A percentile compares a stretch with the other conserved stretches of the same genome.
Conservation (phyloP, 1,140 invertebrate species). For the Bombus haemorrhoidalis region DNA sequence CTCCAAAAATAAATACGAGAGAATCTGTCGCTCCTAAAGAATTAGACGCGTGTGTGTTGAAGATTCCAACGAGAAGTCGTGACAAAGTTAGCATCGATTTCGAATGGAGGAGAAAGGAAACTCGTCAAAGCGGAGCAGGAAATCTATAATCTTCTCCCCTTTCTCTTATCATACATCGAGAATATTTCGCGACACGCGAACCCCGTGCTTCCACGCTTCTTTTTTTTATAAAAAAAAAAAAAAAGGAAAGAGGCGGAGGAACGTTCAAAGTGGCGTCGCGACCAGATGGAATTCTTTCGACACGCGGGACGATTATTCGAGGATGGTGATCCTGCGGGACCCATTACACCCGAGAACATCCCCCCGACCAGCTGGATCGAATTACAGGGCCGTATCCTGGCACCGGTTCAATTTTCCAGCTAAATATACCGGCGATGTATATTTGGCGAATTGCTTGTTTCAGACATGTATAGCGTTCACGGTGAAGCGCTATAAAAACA, state of each 20-base stretch:
- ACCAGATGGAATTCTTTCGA: slow-evolving; percentile 46
- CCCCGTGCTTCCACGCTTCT: neutral
- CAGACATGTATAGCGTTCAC: slow-evolving; percentile 21
- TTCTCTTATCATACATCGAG: slow-evolving; percentile 23
- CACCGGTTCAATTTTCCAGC: slow-evolving; percentile 64
- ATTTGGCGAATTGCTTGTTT: slow-evolving; percentile 62
- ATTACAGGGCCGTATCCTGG: slow-evolving; percentile 67
- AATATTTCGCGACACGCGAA: slow-evolving; percentile 38
- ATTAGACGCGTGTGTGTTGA: no score
- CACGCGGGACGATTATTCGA: slow-evolving; percentile 51
- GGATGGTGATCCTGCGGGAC: slow-evolving; percentile 50
- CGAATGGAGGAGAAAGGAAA: slow-evolving; percentile 2
- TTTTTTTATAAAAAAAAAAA: no score
- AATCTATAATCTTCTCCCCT: slow-evolving; percentile 46
- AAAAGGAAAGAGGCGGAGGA: neutral
- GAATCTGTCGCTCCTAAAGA: neutral
- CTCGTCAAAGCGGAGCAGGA: slow-evolving; percentile 28
- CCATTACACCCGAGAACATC: slow-evolving; percentile 36
- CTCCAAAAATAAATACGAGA: neutral
- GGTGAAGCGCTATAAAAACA: slow-evolving; percentile 27
- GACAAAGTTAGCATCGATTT: neutral
- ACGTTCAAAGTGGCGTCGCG: slow-evolving; percentile 21
- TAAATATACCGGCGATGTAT: slow-evolving; percentile 61
- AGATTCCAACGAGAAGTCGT: neutral
- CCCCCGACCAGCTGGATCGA: slow-evolving; percentile 51